phyloP scores from a whole-genome alignment of 23 tunicate species.

The Oikopleura vanhoeffeni region DNA sequence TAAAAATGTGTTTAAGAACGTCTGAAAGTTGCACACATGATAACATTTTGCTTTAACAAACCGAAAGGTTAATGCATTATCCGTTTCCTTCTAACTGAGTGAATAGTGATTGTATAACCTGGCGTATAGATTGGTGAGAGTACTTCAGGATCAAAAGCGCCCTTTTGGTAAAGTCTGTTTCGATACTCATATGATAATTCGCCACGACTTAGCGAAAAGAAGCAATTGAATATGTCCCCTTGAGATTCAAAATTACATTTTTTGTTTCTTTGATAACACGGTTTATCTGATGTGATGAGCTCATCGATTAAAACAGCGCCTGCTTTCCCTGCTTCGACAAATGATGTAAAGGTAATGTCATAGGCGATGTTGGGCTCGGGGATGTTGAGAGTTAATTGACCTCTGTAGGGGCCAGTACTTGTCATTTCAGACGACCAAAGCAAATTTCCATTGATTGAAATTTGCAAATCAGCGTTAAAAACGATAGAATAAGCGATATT shows the following conservation, averaged over 20 bases:
- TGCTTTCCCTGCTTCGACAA: not conserved
- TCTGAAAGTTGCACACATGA: too few relatives aligned
- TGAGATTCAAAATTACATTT: not conserved
- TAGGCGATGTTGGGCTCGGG: not conserved
- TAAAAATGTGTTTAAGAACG: too few relatives aligned
- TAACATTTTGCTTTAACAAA: too few relatives aligned
- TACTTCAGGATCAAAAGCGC: not conserved
- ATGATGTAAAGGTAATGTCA: not conserved
- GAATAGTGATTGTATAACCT: not conserved
- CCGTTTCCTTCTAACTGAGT: too few relatives aligned
- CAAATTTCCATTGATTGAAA: not conserved
- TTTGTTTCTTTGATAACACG: not conserved
- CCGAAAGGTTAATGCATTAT: too few relatives aligned
- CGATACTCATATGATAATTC: not conserved
- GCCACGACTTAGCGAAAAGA: not conserved
- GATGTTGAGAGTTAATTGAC: not conserved
- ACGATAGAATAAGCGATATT: not conserved
- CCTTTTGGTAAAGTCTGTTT: not conserved
- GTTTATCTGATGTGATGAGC: not conserved
- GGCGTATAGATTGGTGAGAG: not conserved
- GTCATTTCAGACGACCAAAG: not conserved
- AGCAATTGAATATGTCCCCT: not conserved
- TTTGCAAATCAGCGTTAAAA: not conserved
- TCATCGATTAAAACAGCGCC: not conserved
- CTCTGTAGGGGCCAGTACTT: not conserved